Percentiles rank a stretch among this genome's conserved stretches.
phyloP scores from a whole-genome alignment of 2,888 invertebrate species.

The Heliconius ismenius region DNA sequence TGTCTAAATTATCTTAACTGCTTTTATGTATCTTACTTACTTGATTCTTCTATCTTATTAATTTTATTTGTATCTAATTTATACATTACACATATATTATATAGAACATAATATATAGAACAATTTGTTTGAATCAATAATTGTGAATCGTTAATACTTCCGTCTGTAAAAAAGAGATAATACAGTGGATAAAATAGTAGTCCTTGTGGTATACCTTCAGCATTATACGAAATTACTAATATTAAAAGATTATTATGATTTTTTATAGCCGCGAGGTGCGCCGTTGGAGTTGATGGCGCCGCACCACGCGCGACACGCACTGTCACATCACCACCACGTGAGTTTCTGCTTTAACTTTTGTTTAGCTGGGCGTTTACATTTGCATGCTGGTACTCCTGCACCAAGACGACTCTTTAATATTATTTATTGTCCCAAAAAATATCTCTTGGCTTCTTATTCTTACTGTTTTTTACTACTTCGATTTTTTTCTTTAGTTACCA shows the following conservation, averaged over 20 bases:
- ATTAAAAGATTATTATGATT: background rate
- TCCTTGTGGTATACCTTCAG: background rate
- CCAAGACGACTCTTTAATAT: no score
- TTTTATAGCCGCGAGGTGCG: constrained; percentile 63
- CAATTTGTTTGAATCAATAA: background rate
- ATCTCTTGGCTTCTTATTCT: no score
- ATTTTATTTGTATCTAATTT: constrained; percentile 1
- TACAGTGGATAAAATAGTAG: background rate
- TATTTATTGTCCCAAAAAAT: no score
- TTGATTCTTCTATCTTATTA: background rate
- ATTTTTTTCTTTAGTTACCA: no score
- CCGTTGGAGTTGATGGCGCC: constrained; percentile 70
- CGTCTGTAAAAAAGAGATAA: background rate
- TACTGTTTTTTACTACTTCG: no score
- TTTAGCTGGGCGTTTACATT: no score
- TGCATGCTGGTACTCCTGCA: no score
- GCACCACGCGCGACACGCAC: constrained; percentile 68
- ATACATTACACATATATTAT: background rate
- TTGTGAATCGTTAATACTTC: background rate
- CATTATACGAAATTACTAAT: background rate
- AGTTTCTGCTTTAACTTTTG: constrained; percentile 45
- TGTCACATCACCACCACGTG: constrained; percentile 68
- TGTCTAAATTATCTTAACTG: no score
- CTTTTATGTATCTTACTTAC: no score
- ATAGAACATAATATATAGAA: background rate